Evolutionary conservation across 2,888 invertebrate species (phyloP).

Genomic region (Cheilosia vernalis): DNA sequence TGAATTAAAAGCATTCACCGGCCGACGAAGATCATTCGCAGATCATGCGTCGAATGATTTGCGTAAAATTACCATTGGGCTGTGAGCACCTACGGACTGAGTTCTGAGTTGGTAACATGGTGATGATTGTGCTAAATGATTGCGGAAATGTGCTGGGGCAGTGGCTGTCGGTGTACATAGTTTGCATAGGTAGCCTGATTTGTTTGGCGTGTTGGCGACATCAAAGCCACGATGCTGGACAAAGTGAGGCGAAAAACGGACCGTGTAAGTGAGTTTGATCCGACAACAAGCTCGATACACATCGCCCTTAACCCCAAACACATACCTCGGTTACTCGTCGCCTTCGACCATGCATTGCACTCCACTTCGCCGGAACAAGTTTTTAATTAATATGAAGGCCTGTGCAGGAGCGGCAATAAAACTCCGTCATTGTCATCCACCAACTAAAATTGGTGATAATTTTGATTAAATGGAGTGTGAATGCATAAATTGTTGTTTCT

Average conservation of each 20-base stretch:
- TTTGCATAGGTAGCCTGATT: too few relatives aligned
- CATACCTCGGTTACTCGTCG: background rate
- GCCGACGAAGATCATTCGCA: conserved; percentile 54
- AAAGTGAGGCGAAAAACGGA: too few relatives aligned
- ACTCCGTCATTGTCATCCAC: conserved; percentile 68
- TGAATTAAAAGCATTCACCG: conserved; percentile 69
- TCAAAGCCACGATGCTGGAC: too few relatives aligned
- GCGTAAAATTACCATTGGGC: conserved; percentile 60
- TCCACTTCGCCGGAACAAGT: conserved; percentile 20
- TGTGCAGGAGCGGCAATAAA: conserved; percentile 40
- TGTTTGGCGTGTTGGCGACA: too few relatives aligned
- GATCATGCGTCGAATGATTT: conserved; percentile 66
- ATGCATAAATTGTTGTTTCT: conserved; percentile 69
- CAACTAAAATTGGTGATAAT: conserved; percentile 61
- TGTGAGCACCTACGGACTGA: background rate
- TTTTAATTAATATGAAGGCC: conserved; percentile 61
- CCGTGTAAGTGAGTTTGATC: too few relatives aligned
- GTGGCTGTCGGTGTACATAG: background rate
- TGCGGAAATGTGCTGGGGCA: conserved; percentile 2
- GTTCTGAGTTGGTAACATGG: background rate
- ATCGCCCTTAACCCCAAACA: too few relatives aligned
- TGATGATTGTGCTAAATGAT: conserved; percentile 46
- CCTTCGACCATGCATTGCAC: background rate
- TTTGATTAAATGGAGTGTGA: conserved; percentile 74
- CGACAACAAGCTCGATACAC: too few relatives aligned